Conservation (phyloP, 2,797 vertebrate genomes). For the Odontamblyopus lacepedii region DNA sequence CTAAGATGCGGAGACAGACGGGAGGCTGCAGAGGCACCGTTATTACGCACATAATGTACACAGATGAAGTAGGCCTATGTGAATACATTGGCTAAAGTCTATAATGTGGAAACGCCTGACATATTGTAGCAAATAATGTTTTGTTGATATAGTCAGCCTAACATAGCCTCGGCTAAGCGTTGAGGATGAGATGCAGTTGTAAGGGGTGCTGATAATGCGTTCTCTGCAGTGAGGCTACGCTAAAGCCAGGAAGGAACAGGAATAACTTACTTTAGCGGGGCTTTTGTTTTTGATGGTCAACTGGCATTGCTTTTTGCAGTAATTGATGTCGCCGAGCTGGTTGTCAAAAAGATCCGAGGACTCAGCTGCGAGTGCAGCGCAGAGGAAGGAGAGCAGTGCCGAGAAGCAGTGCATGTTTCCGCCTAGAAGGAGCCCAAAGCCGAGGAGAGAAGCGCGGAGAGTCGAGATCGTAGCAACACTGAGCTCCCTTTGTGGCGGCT, state of each 20-base stretch:
- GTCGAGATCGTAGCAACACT: slow-evolving; percentile 47
- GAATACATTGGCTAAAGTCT: not conserved
- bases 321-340: slow-evolving; percentile 89
- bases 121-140: not conserved
- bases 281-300: slow-evolving; percentile 80
- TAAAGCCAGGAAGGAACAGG: slow-evolving; percentile 1
- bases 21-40: slow-evolving; percentile 9
- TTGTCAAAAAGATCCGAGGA: slow-evolving; percentile 84
- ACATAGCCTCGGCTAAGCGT: slow-evolving; percentile 14
- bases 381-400: slow-evolving; percentile 73
- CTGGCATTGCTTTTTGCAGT: slow-evolving; percentile 90
- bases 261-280: slow-evolving; percentile 81
- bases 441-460: slow-evolving; percentile 34
- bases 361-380: slow-evolving; percentile 71
- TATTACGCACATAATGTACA: slow-evolving; percentile 17
- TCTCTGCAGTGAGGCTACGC: slow-evolving; percentile 26
- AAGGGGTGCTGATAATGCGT: slow-evolving; percentile 24
- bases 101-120: not conserved
- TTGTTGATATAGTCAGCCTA: not conserved
- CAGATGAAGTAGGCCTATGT: not conserved
- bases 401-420: slow-evolving; percentile 68
- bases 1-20: slow-evolving; percentile 37
- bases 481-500: slow-evolving; percentile 84
- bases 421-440: slow-evolving; percentile 63
- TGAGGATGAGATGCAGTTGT: slow-evolving; percentile 3